These are phyloP conservation scores for Zaprionus africanus DNA, from an alignment of 1,140 invertebrate species.

Conservation along the genomic window DNA sequence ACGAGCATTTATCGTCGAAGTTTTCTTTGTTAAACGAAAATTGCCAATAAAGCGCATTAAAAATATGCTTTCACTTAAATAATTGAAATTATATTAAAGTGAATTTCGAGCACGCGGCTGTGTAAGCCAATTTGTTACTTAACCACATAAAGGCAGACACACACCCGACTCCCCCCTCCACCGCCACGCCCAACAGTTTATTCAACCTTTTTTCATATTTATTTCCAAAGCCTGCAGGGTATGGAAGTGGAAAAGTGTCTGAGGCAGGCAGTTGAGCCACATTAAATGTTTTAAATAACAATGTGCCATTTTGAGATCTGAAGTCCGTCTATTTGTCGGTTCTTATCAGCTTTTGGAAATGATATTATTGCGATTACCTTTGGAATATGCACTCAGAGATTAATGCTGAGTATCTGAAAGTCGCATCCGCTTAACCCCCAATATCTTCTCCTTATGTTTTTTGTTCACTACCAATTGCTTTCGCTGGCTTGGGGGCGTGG, in stretches of 20 bases:
- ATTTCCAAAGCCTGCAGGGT: background rate
- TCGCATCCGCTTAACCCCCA: background rate
- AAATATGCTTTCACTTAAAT: constrained; percentile 76
- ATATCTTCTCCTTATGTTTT: background rate
- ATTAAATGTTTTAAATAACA: background rate
- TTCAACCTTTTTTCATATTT: constrained; percentile 33
- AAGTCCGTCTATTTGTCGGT: background rate
- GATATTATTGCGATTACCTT: background rate
- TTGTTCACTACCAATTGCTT: constrained; percentile 38
- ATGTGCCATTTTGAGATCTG: background rate
- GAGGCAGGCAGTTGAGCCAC: background rate
- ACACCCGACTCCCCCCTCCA: constrained; percentile 5
- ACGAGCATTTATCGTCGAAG: constrained; percentile 34
- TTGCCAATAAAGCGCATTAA: constrained; percentile 76
- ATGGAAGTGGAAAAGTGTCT: background rate
- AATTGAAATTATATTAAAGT: constrained; percentile 77
- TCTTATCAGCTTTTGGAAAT: background rate
- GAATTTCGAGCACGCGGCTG: constrained; percentile 43
- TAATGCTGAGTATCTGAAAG: background rate
- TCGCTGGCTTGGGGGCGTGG: constrained; percentile 55
- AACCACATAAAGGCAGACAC: constrained; percentile 25
- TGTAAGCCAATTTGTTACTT: constrained; percentile 54
- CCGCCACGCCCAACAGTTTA: constrained; percentile 20
- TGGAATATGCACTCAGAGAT: background rate
- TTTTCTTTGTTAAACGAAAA: constrained; percentile 57